Conservation (phyloP, 2,113 vertebrate species). For the Dasyurus viverrinus region DNA sequence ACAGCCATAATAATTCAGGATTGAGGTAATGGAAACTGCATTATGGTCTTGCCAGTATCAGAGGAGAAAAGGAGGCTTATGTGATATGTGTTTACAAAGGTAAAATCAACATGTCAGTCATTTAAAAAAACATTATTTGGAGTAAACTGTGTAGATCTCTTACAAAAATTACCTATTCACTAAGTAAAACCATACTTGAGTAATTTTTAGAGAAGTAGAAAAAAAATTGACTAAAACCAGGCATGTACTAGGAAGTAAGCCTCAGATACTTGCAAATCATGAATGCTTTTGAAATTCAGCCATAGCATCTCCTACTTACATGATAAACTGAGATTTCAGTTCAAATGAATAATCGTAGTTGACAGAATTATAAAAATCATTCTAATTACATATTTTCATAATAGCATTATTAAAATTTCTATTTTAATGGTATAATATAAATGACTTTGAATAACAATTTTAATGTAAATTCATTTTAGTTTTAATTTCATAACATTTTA, state of each 20-base stretch:
- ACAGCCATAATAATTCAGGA: background rate
- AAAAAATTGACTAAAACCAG: background rate
- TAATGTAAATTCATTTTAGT: background rate
- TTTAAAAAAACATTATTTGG: background rate
- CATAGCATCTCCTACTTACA: background rate
- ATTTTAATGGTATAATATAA: background rate
- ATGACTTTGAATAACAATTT: no score
- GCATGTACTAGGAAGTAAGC: background rate
- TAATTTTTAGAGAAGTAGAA: background rate
- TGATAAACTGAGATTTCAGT: background rate
- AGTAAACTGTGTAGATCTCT: background rate
- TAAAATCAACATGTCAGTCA: background rate
- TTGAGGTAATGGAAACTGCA: background rate
- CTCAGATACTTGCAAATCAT: background rate
- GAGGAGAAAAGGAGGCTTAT: background rate
- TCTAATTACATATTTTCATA: background rate
- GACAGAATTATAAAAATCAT: background rate
- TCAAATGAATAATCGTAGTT: background rate
- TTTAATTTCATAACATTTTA: background rate
- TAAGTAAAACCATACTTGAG: background rate
- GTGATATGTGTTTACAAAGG: background rate
- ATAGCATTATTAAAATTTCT: background rate
- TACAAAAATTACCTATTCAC: background rate
- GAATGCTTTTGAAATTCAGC: background rate
- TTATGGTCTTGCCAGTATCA: background rate